Evolutionary conservation across 2,113 vertebrate genomes (phyloP).

Genomic region (Smithornis capensis): DNA sequence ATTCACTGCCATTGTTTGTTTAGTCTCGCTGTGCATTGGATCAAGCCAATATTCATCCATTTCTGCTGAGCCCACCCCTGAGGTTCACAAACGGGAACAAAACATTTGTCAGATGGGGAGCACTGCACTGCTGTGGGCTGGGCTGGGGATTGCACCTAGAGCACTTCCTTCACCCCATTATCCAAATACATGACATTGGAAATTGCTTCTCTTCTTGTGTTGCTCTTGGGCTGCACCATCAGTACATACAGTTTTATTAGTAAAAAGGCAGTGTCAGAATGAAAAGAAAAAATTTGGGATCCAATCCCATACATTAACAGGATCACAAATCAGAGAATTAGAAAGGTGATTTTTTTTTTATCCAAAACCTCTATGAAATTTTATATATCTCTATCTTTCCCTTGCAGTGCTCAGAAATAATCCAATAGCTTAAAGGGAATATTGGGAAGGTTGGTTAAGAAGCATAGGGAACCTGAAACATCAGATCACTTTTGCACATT

Average conservation of each 20-base stretch:
- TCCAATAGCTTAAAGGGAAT: background rate
- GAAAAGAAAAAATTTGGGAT: background rate
- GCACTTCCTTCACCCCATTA: background rate
- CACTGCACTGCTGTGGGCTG: background rate
- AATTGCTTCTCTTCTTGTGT: background rate
- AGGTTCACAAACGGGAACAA: background rate
- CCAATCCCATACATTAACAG: background rate
- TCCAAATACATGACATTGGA: background rate
- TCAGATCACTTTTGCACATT: background rate
- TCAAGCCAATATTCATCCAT: background rate
- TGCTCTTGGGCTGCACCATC: background rate
- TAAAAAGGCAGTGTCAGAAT: background rate
- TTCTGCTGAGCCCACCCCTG: slow-evolving; percentile 4
- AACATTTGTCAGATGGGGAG: background rate
- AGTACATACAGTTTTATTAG: background rate
- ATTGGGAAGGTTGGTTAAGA: background rate
- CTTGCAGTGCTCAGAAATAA: background rate
- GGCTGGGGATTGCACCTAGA: background rate
- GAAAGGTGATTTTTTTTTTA: background rate
- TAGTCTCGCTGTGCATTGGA: background rate
- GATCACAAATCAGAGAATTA: background rate
- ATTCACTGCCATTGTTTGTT: background rate
- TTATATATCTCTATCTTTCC: background rate
- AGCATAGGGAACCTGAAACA: background rate
- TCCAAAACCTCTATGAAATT: background rate